A percentile compares a stretch with the other conserved stretches of the same genome.
Evolutionary conservation across 2,888 invertebrate genomes (phyloP).

Genomic region (Drosophila kanekoi): DNA sequence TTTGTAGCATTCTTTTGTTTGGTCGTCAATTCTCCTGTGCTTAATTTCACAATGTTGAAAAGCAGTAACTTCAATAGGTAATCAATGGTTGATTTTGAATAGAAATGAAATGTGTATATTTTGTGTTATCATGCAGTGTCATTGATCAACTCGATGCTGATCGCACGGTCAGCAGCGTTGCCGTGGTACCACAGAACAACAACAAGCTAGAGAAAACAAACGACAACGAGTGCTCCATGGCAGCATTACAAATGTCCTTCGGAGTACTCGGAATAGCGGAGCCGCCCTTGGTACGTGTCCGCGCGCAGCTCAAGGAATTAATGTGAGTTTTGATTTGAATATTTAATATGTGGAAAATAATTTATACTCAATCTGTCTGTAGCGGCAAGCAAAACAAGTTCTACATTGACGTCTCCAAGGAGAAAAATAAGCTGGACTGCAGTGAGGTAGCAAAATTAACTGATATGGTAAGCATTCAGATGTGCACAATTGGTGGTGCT

Average conservation of each 20-base stretch:
- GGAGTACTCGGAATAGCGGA: constrained; percentile 81
- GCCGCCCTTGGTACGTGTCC: constrained; percentile 77
- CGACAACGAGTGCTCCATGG: constrained; percentile 52
- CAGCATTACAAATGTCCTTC: constrained; percentile 74
- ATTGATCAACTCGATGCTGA: constrained; percentile 52
- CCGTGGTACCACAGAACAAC: constrained; percentile 14
- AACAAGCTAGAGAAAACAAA: constrained; percentile 12
- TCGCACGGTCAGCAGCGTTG: constrained; percentile 1
- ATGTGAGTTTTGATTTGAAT: constrained; percentile 62
- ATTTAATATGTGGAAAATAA: not conserved
- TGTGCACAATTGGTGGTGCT: too few relatives aligned
- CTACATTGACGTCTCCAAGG: constrained; percentile 83
- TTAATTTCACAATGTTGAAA: constrained; percentile 64
- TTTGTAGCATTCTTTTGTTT: constrained; percentile 11
- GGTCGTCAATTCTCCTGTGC: constrained; percentile 18
- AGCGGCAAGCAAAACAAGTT: constrained; percentile 84
- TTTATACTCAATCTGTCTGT: constrained; percentile 2
- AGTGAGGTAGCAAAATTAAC: constrained; percentile 77
- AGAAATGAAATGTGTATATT: constrained; percentile 1
- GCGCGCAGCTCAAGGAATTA: constrained; percentile 81
- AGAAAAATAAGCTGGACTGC: constrained; percentile 83
- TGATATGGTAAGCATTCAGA: constrained; percentile 79
- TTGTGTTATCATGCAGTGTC: constrained; percentile 36
- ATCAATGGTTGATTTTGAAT: not conserved
- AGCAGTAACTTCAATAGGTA: constrained; percentile 80